These are phyloP conservation scores for Ophthalmolycus amberensis DNA, from an alignment of 2,113 vertebrate genomes.

Conservation along the genomic window DNA sequence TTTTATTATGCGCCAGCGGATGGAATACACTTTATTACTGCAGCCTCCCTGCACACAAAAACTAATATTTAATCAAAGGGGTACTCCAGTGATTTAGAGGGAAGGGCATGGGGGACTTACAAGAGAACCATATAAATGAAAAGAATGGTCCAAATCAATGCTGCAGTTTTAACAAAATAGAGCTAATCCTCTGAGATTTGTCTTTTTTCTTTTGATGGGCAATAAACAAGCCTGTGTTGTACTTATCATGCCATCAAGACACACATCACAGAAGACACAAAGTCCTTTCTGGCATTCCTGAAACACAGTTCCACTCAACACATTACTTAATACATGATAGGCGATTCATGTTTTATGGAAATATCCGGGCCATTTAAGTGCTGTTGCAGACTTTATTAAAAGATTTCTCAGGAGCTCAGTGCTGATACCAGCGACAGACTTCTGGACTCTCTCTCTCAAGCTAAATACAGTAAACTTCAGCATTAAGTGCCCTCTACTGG, in stretches of 20 bases:
- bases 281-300: not conserved
- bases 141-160: not conserved
- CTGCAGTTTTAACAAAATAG: not conserved
- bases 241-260: constrained; percentile 39
- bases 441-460: not conserved
- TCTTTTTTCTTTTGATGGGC: not conserved
- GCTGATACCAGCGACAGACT: not conserved
- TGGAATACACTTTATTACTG: not conserved
- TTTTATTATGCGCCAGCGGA: not conserved
- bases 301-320: not conserved
- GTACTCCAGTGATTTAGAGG: not conserved
- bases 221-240: not conserved
- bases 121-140: not conserved
- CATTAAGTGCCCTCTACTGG: constrained; percentile 62
- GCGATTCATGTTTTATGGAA: not conserved
- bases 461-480: not conserved
- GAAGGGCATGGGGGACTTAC: not conserved
- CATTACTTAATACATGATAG: not conserved
- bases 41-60: not conserved
- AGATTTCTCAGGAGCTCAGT: not conserved
- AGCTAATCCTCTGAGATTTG: not conserved
- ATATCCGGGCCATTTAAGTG: not conserved
- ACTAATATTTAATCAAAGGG: not conserved
- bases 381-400: constrained; percentile 7
- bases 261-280: constrained; percentile 14